These are phyloP conservation scores for Leptopilina syphax DNA, from an alignment of 2,888 invertebrate species.

Conservation along the genomic window DNA sequence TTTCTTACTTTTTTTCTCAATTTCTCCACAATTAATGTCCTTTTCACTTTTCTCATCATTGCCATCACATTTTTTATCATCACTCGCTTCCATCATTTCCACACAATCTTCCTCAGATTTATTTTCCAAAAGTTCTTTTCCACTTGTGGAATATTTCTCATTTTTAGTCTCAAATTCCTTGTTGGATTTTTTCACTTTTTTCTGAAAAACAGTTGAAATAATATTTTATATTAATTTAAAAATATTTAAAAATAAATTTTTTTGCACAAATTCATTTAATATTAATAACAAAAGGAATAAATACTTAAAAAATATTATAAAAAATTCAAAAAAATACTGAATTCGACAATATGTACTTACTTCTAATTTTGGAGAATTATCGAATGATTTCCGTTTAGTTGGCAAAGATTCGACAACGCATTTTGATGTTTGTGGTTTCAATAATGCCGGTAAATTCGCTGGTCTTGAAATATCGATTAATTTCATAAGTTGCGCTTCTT, in stretches of 20 bases:
- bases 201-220: neutral
- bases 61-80: neutral
- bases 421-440: constrained; percentile 70
- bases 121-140: no score
- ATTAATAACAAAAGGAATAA: no score
- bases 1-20: neutral
- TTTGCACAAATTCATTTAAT: no score
- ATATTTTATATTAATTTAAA: no score
- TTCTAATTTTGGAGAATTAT: neutral
- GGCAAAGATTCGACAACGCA: neutral
- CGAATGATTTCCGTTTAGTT: neutral
- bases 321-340: no score
- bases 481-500: constrained; percentile 83
- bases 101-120: neutral
- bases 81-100: neutral
- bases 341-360: neutral
- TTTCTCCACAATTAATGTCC: neutral
- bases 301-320: no score
- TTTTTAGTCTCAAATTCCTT: neutral
- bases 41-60: neutral
- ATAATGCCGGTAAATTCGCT: constrained; percentile 79
- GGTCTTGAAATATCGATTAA: constrained; percentile 88
- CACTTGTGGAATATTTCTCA: no score
- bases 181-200: constrained; percentile 31
- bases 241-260: no score